Percentiles rank a stretch among this genome's conserved stretches.
phyloP scores from a whole-genome alignment of 2,888 invertebrate genomes.

The Meganola albula region DNA sequence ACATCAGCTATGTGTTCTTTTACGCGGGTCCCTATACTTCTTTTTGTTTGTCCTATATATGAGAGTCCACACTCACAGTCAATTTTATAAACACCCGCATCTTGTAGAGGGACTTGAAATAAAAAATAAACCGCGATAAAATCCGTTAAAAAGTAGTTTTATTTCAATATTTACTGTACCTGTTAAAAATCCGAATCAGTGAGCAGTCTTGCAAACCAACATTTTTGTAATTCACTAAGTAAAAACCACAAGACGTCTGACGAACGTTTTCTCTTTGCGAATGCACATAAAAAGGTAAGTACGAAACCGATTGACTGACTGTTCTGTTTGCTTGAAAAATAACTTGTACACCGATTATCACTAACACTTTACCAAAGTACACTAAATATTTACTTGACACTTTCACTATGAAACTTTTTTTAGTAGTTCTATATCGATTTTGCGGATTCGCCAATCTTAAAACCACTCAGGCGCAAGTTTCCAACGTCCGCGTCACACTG shows the following conservation, averaged over 20 bases:
- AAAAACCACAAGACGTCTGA: conserved; percentile 26
- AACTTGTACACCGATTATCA: conserved; percentile 24
- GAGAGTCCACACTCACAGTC: too few relatives aligned
- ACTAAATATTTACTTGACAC: conserved; percentile 44
- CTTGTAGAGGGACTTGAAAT: too few relatives aligned
- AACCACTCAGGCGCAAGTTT: conserved; percentile 35
- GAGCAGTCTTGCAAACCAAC: conserved; percentile 22
- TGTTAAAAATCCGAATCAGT: conserved; percentile 11
- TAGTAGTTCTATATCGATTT: conserved; percentile 60
- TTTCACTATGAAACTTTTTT: conserved; percentile 62
- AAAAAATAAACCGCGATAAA: too few relatives aligned
- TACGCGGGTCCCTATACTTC: too few relatives aligned
- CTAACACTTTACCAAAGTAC: conserved; percentile 33
- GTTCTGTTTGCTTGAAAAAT: conserved; percentile 20
- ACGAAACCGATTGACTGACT: conserved; percentile 32
- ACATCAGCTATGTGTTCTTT: too few relatives aligned
- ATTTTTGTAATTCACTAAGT: conserved; percentile 21
- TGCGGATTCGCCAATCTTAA: conserved; percentile 40
- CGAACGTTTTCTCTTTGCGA: conserved; percentile 31
- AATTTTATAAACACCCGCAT: too few relatives aligned
- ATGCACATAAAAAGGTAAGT: conserved; percentile 32
- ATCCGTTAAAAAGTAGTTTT: too few relatives aligned
- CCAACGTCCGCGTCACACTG: conserved; percentile 48
- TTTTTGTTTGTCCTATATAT: too few relatives aligned
- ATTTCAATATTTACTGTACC: too few relatives aligned